Evolutionary conservation across 2,797 vertebrate species (phyloP), one percentile per base, ranked within the genome.

Genomic region (Xerus rutilus): DNA sequence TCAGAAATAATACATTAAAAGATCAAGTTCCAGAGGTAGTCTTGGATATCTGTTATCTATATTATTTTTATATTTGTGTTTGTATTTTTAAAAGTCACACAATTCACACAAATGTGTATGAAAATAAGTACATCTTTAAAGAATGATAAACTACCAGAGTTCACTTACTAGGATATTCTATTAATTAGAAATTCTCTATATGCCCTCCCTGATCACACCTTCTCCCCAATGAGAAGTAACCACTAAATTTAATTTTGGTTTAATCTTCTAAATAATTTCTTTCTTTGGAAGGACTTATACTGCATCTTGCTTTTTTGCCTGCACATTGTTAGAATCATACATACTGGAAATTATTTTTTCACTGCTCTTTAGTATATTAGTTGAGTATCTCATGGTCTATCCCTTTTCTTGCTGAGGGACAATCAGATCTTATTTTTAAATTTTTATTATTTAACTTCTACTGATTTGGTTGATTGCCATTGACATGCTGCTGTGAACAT

Each of bases 181-280:
- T 83, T 83, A 72, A 54, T 70, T 87, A 88, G 17, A 87, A 77
- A 28, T 86, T 64, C 35, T 30, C 20, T 85, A 15, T 5, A 7
- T 86, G n/a, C 8, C 35, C 25, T 88, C 30, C 30, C 47, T 77
- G 2, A 91, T 67, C 14, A 76, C 12, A 84, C 7, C n/a, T 67
- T 86, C 14, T 77, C 7, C 11, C 52, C 70, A 57, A 65, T 15
- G 77, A 77, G 28, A 76, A 35, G 20, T 70, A 83, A 21, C 76
- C 65, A 65, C 32, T 78, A 32, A n/a, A 87, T n/a, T 96, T 78
- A 91, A 88, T 94, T 70, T 77, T 73, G 54, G 7, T 72, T 72
- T 94, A 72, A 70, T 70, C 20, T 57, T 28, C 67, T 74, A 32
- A 84, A 45, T 67, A 52, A 57, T 28, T 73, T 86, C 9, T 28